Evolutionary conservation across 2,797 vertebrate species (phyloP), one percentile per base, ranked within the genome.

Genomic region (Channallabes apus): DNA sequence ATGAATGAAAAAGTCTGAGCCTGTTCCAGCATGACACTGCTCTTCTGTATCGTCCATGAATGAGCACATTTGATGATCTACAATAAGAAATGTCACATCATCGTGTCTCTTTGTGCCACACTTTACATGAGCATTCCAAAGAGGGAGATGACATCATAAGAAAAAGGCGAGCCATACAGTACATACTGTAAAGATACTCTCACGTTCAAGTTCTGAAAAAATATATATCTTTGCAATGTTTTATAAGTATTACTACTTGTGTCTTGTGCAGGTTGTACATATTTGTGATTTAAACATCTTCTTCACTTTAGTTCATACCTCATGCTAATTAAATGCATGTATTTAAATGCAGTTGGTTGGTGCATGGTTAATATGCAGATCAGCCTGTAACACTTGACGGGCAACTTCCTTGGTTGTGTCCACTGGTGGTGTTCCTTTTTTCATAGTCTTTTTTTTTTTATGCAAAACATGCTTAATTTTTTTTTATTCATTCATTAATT

Each of bases 331-430:
- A 38, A 38, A 38, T 41, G 22, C 22, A 22, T 24, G 68, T 41
- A 24, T 71, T 12, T 41, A 71, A 35, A 24, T 71, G 35, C 68
- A 18, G 29, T 20, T 35, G 29, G 2, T 6, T 71, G 9, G 4
- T 29, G 5, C 20, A 71, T 71, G 68, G 35, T 38, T 71, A 71
- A 71, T 71, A 71, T 71, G 68, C 35, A 71, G 41, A 71, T 41
- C 35, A 22, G 29, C 32, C 35, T 3, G 20, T 69, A 69, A 38
- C 9, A 24, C 35, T 71, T 38, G 32, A 69, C 35, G 12, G 22
- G 3, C 20, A 41, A 22, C 32, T 41, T 41, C 18, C 35, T 71
- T 46, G 46, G 46, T 46, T 11, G 46, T 46, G 46, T 46, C 46
- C 6, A 46, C 46, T 46, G 46, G 35, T 71, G 7, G 17, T 22